Conservation (phyloP, 37 sponge, comb jelly and placozoan genomes). For the Beroe forskalii region DNA sequence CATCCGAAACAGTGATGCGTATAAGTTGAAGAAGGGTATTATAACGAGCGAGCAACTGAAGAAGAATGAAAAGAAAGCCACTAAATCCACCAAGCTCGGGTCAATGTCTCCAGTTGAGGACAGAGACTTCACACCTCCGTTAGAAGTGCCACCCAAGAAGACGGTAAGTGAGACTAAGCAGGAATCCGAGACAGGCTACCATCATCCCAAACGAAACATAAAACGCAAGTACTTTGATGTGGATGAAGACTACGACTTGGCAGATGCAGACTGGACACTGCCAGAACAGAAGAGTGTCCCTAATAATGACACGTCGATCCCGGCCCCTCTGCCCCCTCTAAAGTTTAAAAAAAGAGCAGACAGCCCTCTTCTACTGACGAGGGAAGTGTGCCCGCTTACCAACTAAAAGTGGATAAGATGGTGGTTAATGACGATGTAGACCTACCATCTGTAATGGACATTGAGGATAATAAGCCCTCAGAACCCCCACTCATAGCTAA, state of each 20-base stretch:
- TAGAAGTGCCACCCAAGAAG: neutral
- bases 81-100: neutral
- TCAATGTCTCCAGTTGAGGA: neutral
- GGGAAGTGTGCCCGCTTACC: neutral
- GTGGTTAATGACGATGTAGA: constrained; percentile 11
- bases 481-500: neutral
- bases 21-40: constrained; percentile 41
- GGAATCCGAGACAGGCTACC: neutral
- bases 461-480: constrained; percentile 4
- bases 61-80: neutral
- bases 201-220: constrained; percentile 8
- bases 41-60: neutral
- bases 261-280: constrained; percentile 29
- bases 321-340: constrained; percentile 28
- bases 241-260: neutral
- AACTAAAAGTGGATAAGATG: neutral
- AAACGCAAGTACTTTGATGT: constrained; percentile 53
- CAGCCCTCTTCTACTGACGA: neutral
- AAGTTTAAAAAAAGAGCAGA: constrained; percentile 49
- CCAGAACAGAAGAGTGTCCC: neutral
- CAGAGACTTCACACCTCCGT: neutral
- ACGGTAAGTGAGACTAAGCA: neutral
- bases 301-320: neutral
- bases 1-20: constrained; percentile 56
- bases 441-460: neutral